These are phyloP conservation scores for Salvator merianae DNA, from an alignment of 2,113 vertebrate genomes.

Conservation along the genomic window DNA sequence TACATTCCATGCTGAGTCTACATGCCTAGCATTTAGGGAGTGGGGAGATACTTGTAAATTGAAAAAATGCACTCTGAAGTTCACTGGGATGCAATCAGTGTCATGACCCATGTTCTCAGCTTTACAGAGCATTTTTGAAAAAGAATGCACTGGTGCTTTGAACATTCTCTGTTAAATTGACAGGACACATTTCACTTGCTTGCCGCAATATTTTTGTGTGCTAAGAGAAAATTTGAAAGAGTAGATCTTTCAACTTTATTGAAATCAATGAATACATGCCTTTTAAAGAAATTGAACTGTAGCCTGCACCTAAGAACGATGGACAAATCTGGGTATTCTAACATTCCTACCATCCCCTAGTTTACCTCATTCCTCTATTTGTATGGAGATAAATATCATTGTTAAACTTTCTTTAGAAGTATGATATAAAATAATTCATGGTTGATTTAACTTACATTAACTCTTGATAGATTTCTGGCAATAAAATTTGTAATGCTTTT, in stretches of 20 bases:
- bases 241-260: conserved; percentile 18
- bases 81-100: background rate
- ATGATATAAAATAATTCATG: too few species aligned
- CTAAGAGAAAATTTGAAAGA: conserved; percentile 6
- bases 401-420: too few species aligned
- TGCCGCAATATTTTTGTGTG: conserved; percentile 43
- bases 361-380: background rate
- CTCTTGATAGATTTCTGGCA: too few species aligned
- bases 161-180: conserved; percentile 14
- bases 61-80: background rate
- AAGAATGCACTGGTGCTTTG: conserved; percentile 36
- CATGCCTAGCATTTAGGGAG: background rate
- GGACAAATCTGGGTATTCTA: conserved; percentile 23
- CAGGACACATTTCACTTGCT: conserved; percentile 29
- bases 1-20: conserved; percentile 11
- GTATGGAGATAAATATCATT: background rate
- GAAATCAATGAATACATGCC: background rate
- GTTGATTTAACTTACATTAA: too few species aligned
- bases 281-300: background rate
- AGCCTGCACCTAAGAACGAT: background rate
- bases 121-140: background rate
- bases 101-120: conserved; percentile 20
- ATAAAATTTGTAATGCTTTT: too few species aligned
- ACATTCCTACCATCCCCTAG: background rate
- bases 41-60: conserved; percentile 27